Evolutionary conservation across 2,888 invertebrate species (phyloP).

Genomic region (Archips crataeganus): DNA sequence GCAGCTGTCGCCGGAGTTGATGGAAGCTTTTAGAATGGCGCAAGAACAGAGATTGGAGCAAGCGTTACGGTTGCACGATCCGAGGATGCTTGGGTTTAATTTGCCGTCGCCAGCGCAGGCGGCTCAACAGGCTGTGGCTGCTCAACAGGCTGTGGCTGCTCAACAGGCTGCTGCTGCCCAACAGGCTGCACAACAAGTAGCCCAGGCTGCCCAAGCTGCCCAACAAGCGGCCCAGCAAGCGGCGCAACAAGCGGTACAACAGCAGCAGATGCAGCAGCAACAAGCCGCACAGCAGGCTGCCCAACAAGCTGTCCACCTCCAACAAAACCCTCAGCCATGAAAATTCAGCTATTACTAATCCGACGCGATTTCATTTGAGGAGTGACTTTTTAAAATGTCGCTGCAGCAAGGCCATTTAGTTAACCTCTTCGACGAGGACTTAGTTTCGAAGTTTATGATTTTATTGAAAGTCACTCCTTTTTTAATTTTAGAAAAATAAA

Average conservation of each 20-base stretch:
- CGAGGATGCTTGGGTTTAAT: conserved; percentile 92
- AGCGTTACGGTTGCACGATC: conserved; percentile 93
- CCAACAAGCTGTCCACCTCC: conserved; percentile 83
- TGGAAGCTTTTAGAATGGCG: conserved; percentile 89
- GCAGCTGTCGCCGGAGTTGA: conserved; percentile 89
- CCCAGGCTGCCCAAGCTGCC: conserved; percentile 57
- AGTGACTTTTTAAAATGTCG: conserved; percentile 42
- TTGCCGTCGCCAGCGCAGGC: conserved; percentile 81
- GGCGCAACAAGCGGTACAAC: conserved; percentile 56
- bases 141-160: conserved; percentile 57
- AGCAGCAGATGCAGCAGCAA: conserved; percentile 64
- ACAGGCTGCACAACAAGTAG: conserved; percentile 56
- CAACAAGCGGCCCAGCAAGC: conserved; percentile 56
- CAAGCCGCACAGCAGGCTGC: conserved; percentile 77
- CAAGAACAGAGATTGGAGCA: conserved; percentile 94
- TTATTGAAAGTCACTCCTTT: conserved; percentile 1
- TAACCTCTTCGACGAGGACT: background rate
- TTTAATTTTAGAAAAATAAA: conserved; percentile 16
- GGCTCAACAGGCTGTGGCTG: conserved; percentile 60
- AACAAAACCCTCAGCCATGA: conserved; percentile 89
- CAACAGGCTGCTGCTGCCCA: conserved; percentile 52
- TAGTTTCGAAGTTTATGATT: background rate
- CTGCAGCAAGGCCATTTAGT: background rate
- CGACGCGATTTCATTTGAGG: conserved; percentile 77
- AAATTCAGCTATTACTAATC: conserved; percentile 93